These are phyloP conservation scores for Drosophila ogumai DNA, from an alignment of 1,140 invertebrate genomes.

Conservation along the genomic window DNA sequence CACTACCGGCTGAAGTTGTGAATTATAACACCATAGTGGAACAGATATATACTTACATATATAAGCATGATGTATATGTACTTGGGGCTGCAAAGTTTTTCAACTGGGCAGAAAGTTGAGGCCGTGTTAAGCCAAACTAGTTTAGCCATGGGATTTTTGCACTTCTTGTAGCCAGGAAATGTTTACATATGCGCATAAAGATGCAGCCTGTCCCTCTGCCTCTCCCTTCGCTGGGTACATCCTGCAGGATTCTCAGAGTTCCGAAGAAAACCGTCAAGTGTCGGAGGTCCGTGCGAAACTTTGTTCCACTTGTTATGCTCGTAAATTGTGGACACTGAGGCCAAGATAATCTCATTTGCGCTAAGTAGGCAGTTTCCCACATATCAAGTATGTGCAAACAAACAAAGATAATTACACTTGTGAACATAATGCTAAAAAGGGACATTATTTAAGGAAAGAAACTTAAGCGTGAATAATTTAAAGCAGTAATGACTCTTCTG, in stretches of 20 bases:
- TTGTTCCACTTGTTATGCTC: conserved; percentile 64
- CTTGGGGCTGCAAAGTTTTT: conserved; percentile 31
- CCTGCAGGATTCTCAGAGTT: conserved; percentile 12
- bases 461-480: too few species aligned
- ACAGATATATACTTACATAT: conserved; percentile 8
- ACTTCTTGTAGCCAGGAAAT: conserved; percentile 65
- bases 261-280: conserved; percentile 3
- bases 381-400: conserved; percentile 17
- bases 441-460: not conserved
- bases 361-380: conserved; percentile 47
- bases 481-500: not conserved
- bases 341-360: conserved; percentile 64
- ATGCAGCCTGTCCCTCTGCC: conserved; percentile 31
- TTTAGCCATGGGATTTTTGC: conserved; percentile 72
- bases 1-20: conserved; percentile 46
- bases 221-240: not conserved
- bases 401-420: conserved; percentile 1
- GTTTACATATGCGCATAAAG: conserved; percentile 80
- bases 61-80: conserved; percentile 23
- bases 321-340: conserved; percentile 60
- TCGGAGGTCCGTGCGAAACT: conserved; percentile 35
- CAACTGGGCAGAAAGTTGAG: conserved; percentile 47
- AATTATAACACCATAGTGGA: conserved; percentile 70
- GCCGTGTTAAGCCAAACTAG: conserved; percentile 51
- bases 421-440: not conserved